Evolutionary conservation across 2,113 vertebrate genomes (phyloP).

Genomic region (Engraulis encrasicolus): DNA sequence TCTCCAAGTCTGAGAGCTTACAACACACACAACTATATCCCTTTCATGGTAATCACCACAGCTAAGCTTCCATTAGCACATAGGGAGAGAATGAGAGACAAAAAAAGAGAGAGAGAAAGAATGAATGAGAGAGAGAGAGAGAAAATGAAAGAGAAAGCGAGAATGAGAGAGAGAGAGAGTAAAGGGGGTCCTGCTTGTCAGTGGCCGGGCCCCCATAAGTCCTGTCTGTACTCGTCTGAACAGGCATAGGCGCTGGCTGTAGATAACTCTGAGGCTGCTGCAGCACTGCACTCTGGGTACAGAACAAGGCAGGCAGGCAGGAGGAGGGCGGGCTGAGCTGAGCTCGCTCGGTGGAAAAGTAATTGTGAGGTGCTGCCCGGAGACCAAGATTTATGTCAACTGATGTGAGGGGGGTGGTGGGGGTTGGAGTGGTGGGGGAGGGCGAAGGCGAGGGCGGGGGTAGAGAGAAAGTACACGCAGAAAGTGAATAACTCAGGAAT

Average conservation of each 20-base stretch:
- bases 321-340: slow-evolving; percentile 39
- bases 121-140: too few relatives aligned
- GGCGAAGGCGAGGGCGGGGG: neutral
- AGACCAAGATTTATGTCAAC: slow-evolving; percentile 42
- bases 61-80: slow-evolving; percentile 53
- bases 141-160: slow-evolving; percentile 16
- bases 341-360: slow-evolving; percentile 48
- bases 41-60: slow-evolving; percentile 53
- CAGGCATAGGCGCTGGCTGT: slow-evolving; percentile 55
- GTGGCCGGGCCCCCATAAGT: slow-evolving; percentile 43
- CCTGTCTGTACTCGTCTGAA: slow-evolving; percentile 61
- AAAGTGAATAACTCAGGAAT: slow-evolving; percentile 23
- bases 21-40: slow-evolving; percentile 6
- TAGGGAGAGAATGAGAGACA: slow-evolving; percentile 34
- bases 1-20: slow-evolving; percentile 4
- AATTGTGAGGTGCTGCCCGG: slow-evolving; percentile 45
- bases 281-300: slow-evolving; percentile 3
- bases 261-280: slow-evolving; percentile 57
- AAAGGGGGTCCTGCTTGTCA: slow-evolving; percentile 58
- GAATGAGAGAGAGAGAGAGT: too few relatives aligned
- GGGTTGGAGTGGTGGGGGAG: neutral
- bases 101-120: too few relatives aligned
- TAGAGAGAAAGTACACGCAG: neutral
- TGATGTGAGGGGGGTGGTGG: neutral
- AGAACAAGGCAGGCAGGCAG: slow-evolving; percentile 33